Conservation (phyloP, 2,113 vertebrate genomes). For the Tupaia tana region DNA sequence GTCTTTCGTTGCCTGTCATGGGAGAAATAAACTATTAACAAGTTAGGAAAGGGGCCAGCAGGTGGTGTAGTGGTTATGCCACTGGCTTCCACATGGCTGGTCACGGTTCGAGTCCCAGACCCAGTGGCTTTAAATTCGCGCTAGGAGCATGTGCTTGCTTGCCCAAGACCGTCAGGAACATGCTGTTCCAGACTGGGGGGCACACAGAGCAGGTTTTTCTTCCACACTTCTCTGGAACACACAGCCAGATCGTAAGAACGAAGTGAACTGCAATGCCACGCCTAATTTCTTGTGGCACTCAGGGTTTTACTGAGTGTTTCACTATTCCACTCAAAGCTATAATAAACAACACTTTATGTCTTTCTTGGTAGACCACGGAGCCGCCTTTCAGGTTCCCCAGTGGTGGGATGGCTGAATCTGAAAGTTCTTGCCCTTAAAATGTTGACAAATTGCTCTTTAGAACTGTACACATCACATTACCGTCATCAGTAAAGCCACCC, state of each 20-base stretch:
- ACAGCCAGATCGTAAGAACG: fast-evolving
- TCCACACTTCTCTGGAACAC: not conserved
- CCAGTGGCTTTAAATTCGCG: no score
- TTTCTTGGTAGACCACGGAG: not conserved
- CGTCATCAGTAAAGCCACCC: not conserved
- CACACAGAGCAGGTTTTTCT: not conserved
- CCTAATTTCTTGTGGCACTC: not conserved
- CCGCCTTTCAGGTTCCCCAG: no score
- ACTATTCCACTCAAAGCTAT: not conserved
- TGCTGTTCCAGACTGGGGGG: not conserved
- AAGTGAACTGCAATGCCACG: not conserved
- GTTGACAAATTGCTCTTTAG: not conserved
- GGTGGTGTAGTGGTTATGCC: no score
- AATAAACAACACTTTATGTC: not conserved
- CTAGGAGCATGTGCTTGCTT: no score
- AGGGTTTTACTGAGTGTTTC: not conserved
- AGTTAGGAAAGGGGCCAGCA: no score
- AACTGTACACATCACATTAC: not conserved
- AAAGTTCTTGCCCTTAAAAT: not conserved
- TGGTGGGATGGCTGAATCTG: not conserved
- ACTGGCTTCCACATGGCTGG: no score
- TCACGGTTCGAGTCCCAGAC: no score
- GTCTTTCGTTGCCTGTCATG: no score
- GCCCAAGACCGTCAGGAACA: no score
- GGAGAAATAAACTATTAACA: no score